These are phyloP conservation scores for Tetragnatha montana DNA, from an alignment of 2,888 invertebrate species.

Conservation along the genomic window DNA sequence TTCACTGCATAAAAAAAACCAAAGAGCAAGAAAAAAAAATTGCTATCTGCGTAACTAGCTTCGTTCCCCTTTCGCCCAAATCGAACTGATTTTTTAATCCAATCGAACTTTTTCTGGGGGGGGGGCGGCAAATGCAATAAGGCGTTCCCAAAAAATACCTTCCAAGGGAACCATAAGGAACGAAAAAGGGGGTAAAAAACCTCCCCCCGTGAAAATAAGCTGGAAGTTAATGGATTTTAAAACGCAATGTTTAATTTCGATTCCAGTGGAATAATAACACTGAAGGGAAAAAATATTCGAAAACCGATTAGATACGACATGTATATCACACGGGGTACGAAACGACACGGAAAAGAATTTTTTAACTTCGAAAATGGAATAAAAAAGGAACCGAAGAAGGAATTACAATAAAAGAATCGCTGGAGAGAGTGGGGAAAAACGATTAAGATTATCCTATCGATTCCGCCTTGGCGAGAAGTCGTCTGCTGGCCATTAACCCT, in stretches of 20 bases:
- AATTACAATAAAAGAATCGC: not conserved
- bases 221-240: slow-evolving; percentile 38
- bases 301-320: slow-evolving; percentile 33
- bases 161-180: not conserved
- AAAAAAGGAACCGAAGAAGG: not conserved
- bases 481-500: slow-evolving; percentile 27
- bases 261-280: not conserved
- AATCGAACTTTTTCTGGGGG: not conserved
- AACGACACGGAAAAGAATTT: not conserved
- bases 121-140: not conserved
- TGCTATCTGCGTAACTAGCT: not conserved
- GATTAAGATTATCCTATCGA: slow-evolving; percentile 44
- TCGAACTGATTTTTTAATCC: not conserved
- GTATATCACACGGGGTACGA: slow-evolving; percentile 11
- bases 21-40: not conserved
- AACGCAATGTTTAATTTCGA: slow-evolving; percentile 45
- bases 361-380: not conserved
- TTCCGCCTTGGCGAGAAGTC: slow-evolving; percentile 31
- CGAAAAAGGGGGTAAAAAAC: not conserved
- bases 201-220: slow-evolving; percentile 23
- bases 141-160: not conserved
- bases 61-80: not conserved
- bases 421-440: slow-evolving; percentile 9
- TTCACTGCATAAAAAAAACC: not conserved
- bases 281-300: slow-evolving; percentile 15